Evolutionary conservation across 2,888 invertebrate genomes (phyloP).

Genomic region (Amorpha juglandis): DNA sequence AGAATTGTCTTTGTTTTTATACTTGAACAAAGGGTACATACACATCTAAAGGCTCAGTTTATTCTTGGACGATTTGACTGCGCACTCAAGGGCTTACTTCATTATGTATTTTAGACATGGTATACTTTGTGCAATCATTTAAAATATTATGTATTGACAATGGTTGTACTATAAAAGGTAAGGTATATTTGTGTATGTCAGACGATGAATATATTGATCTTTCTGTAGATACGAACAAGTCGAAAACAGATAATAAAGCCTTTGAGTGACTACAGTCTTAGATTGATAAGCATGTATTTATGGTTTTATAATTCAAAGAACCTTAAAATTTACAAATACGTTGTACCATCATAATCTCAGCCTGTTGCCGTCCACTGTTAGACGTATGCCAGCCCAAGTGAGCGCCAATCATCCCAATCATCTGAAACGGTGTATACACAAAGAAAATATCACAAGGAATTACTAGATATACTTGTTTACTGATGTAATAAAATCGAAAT

Average conservation of each 20-base stretch:
- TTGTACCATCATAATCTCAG: no score
- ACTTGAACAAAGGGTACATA: slow-evolving; percentile 8
- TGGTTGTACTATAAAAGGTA: slow-evolving; percentile 29
- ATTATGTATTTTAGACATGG: slow-evolving; percentile 46
- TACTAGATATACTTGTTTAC: no score
- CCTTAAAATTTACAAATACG: no score
- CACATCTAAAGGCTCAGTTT: slow-evolving; percentile 29
- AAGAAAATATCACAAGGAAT: no score
- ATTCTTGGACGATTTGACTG: slow-evolving; percentile 40
- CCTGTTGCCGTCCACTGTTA: no score
- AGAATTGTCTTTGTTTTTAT: slow-evolving; percentile 8
- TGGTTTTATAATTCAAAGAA: no score
- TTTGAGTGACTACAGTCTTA: neutral
- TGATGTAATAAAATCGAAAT: no score
- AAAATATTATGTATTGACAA: slow-evolving; percentile 19
- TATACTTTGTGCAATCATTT: slow-evolving; percentile 40
- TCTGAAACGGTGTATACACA: no score
- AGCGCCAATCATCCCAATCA: no score
- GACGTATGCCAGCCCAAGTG: no score
- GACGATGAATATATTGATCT: neutral
- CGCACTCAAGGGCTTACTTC: slow-evolving; percentile 42
- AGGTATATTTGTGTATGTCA: slow-evolving; percentile 12
- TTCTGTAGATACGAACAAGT: neutral
- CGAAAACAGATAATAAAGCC: neutral
- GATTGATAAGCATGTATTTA: no score